Evolutionary conservation across 2,113 vertebrate species (phyloP), one percentile per base, ranked within the genome.

Genomic region (Egretta garzetta): DNA sequence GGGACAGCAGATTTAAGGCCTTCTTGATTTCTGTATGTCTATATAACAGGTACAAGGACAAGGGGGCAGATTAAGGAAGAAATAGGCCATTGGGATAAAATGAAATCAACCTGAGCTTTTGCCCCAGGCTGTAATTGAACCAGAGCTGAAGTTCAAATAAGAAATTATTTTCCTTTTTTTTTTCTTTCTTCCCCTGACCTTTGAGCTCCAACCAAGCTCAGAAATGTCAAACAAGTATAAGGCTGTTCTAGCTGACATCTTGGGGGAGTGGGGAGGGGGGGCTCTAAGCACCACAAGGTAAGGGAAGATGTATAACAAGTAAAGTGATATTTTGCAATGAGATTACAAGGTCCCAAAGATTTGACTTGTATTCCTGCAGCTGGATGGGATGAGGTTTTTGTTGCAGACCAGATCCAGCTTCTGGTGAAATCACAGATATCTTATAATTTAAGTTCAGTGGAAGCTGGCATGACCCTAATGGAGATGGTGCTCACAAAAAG

Each of bases 71-170:
- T 84, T 82, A 84, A 70, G 94, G 86, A 95, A 64, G 75, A 84
- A 95, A 35, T 63, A 82, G 67, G 14, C 27, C 20, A 41, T 73
- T 81, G 77, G 81, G 80, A 94, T 93, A 84, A 92, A 96, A 94
- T 47, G 47, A 68, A 91, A 85, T 79, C 56, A 97, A 72, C 39
- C 83, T 75, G 74, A 86, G 89, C 24, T 77, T 94, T 90, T 96
- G 64, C 86, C 41, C 35, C 49, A 83, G 74, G 74, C 68, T 88
- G 30, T 81, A 91, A 91, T 62, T 79, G 86, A 93, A 82, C 53
- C 39, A 86, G 53, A 76, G 32, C 18, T 93, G 41, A 96, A 85
- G 88, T 89, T 96, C 52, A 95, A 89, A 95, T 52, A 74, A 66
- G 62, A 93, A 80, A 87, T 83, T 77, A 8, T 88, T 77, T 73